Evolutionary conservation across 92 coral and sea anemone genomes (phyloP).

Genomic region (Ricordea florida): DNA sequence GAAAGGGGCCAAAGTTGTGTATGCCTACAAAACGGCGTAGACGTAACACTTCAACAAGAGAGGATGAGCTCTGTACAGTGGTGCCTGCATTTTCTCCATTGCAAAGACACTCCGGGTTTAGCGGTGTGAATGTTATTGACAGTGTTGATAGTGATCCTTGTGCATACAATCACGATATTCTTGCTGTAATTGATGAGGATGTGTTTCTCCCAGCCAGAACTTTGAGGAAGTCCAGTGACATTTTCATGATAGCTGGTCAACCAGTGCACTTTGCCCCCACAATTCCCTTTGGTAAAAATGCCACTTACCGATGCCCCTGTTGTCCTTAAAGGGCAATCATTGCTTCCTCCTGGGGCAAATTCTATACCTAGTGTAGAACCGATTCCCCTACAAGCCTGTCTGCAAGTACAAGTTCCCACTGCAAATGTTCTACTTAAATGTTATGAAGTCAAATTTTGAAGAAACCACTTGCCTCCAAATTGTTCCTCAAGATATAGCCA

Average conservation of each 20-base stretch:
- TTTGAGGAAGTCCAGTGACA: background rate
- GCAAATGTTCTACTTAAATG: no score
- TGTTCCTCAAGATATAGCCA: no score
- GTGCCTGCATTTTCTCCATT: constrained; percentile 11
- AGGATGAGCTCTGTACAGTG: background rate
- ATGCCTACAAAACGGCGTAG: constrained; percentile 42
- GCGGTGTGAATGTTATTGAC: constrained; percentile 23
- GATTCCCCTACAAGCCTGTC: no score
- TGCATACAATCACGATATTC: background rate
- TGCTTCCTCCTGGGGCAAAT: background rate
- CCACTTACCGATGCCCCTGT: constrained; percentile 19
- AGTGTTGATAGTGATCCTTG: constrained; percentile 10
- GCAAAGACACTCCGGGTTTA: constrained; percentile 9
- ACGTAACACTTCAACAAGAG: background rate
- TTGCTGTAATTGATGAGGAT: background rate
- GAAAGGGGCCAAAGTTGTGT: constrained; percentile 33
- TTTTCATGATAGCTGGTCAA: constrained; percentile 6
- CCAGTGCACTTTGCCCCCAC: background rate
- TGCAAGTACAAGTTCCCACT: no score
- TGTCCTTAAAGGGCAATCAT: constrained; percentile 11
- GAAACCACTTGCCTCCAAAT: no score
- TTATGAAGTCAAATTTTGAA: no score
- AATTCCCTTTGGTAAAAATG: constrained; percentile 3
- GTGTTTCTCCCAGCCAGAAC: constrained; percentile 17
- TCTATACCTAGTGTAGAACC: no score